Evolutionary conservation across 2,113 vertebrate genomes (phyloP), one percentile per base, ranked within the genome.

Genomic region (Paradisaea rubra): DNA sequence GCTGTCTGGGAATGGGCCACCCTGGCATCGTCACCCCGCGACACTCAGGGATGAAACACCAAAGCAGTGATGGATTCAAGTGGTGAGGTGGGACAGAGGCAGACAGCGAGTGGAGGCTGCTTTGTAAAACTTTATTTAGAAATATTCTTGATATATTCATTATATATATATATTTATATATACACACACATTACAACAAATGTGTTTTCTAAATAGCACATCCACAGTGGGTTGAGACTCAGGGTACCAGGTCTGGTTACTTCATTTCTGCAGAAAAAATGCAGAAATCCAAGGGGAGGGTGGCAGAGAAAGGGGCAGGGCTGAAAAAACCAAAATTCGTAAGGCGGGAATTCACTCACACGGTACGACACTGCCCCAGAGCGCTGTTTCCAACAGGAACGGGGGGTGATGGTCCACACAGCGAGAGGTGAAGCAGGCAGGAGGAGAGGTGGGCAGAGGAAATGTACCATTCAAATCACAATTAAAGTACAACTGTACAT

Each of bases 111-210:
- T 1, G 22, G 68, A 96, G 53, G 44, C 33, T 97, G 97, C 94
- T 97, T 97, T 98, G 97, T 97, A 98, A 98, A 98, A 97, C 93
- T 98, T 98, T 98, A 98, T 98, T 98, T 98, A 98, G 98, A 98
- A 98, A 98, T 98, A 97, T 98, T 97, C 97, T 97, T 94, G 94
- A 98, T 98, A 99, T 98, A 98, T 96, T 97, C 98, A 98, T 98
- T 97, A 98, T 98, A 97, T 98, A 98, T 97, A 97, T 97, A 95
- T 97, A 97, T 96, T 90, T 94, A 91, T 97, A 97, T 97, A 96
- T 97, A 98, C 97, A 98, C 95, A 97, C 97, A 98, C 97, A 97
- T 98, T 98, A 98, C 97, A 98, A 98, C 97, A 98, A 97, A 97
- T 91, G 96, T 97, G 97, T 98, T 97, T 97, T 97, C 98, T 97